A percentile compares a stretch with the other conserved stretches of the same genome.
Evolutionary conservation across 1,140 invertebrate genomes (phyloP).

Genomic region (Procambarus clarkii): DNA sequence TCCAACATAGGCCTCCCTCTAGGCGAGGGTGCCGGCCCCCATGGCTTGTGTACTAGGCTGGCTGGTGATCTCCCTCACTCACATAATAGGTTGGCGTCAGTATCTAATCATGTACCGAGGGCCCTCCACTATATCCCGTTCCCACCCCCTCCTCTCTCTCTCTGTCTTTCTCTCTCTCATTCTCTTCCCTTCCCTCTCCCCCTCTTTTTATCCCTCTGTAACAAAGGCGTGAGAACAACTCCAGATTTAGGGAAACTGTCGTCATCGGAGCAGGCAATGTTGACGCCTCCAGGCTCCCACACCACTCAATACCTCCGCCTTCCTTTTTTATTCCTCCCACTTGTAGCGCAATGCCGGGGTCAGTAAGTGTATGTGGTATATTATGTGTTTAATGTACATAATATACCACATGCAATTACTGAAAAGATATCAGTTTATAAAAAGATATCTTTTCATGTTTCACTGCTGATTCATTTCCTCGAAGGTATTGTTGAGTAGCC

Average conservation of each 20-base stretch:
- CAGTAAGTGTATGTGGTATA: neutral
- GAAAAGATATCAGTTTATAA: too few relatives aligned
- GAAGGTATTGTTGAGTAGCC: too few relatives aligned
- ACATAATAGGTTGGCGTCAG: slow-evolving; percentile 30
- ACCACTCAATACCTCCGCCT: neutral
- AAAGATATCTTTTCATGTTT: too few relatives aligned
- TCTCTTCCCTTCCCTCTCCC: slow-evolving; percentile 1
- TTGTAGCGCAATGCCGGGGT: neutral
- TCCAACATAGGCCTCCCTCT: neutral
- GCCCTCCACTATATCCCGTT: slow-evolving; percentile 16
- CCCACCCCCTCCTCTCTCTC: neutral
- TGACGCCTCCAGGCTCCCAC: slow-evolving; percentile 2
- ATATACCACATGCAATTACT: too few relatives aligned
- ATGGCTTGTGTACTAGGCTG: neutral
- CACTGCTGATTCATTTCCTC: too few relatives aligned
- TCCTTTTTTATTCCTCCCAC: neutral
- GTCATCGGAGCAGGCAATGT: slow-evolving; percentile 39
- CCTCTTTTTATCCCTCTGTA: slow-evolving; percentile 42
- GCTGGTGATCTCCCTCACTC: neutral
- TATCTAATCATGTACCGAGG: slow-evolving; percentile 29
- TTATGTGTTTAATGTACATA: too few relatives aligned
- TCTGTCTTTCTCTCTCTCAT: neutral
- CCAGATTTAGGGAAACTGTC: slow-evolving; percentile 47
- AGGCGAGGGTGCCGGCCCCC: neutral
- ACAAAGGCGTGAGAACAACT: slow-evolving; percentile 58